A percentile compares a stretch with the other conserved stretches of the same genome.
Evolutionary conservation across 2,113 vertebrate species (phyloP).

Genomic region (Pycnonotus jocosus): DNA sequence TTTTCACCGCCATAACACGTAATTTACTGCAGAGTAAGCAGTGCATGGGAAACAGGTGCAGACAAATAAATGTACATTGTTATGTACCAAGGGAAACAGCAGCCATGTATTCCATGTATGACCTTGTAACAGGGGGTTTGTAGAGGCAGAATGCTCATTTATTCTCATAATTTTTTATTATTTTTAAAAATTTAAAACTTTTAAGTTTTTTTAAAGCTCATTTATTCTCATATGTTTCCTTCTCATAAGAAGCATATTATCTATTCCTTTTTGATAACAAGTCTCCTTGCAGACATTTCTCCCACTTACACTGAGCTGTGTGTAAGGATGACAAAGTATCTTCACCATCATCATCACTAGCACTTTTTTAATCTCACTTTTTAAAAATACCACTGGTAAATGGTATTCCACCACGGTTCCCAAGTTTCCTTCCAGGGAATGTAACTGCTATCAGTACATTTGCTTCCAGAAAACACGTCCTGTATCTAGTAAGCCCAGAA

Average conservation of each 20-base stretch:
- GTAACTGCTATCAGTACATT: background rate
- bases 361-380: background rate
- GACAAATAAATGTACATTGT: background rate
- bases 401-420: background rate
- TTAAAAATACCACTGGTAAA: background rate
- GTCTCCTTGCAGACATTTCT: background rate
- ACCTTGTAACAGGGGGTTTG: background rate
- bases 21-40: background rate
- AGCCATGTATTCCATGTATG: background rate
- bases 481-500: background rate
- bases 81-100: background rate
- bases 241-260: background rate
- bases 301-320: background rate
- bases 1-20: background rate
- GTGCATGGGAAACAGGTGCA: background rate
- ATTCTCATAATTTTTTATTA: background rate
- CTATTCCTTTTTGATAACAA: background rate
- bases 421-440: background rate
- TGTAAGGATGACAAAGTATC: background rate
- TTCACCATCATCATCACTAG: accelerated
- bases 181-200: background rate
- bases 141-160: background rate
- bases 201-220: background rate
- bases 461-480: background rate
- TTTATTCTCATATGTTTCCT: background rate